These are phyloP conservation scores for Leptarthrus brevirostris DNA, from an alignment of 2,888 invertebrate species.

Conservation along the genomic window DNA sequence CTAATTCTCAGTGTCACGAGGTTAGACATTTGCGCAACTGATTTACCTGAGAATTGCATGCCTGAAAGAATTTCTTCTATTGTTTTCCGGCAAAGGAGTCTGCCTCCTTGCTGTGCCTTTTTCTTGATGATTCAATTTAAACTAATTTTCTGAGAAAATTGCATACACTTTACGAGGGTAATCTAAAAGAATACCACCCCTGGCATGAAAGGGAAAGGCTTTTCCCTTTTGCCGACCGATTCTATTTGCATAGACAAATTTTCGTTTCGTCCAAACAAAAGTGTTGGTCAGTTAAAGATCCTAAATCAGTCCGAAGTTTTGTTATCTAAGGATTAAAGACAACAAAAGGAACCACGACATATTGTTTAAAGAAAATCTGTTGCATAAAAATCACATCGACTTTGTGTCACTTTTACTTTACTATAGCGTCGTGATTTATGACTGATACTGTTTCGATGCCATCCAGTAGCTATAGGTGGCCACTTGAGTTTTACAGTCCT, in stretches of 20 bases:
- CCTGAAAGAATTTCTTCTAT: background rate
- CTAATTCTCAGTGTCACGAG: background rate
- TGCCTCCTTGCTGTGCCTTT: background rate
- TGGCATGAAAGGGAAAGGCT: background rate
- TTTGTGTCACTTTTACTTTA: background rate
- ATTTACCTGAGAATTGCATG: constrained; percentile 5
- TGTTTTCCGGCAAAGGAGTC: background rate
- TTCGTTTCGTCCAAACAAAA: background rate
- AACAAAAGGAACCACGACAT: constrained; percentile 14
- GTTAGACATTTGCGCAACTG: constrained; percentile 13
- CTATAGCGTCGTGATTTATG: constrained; percentile 1
- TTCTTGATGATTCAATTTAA: constrained; percentile 15
- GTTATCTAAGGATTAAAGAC: background rate
- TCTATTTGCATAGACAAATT: constrained; percentile 4
- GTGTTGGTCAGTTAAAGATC: background rate
- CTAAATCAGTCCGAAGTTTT: background rate
- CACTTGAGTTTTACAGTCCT: background rate
- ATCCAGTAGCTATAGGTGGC: constrained; percentile 10
- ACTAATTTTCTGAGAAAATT: constrained; percentile 11
- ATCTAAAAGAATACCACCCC: background rate
- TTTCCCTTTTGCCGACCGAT: background rate
- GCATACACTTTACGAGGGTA: background rate
- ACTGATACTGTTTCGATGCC: background rate
- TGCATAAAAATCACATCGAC: constrained; percentile 16
- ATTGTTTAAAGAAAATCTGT: background rate